These are phyloP conservation scores for Drosophila nasuta DNA, from an alignment of 1,140 invertebrate species.

Conservation along the genomic window DNA sequence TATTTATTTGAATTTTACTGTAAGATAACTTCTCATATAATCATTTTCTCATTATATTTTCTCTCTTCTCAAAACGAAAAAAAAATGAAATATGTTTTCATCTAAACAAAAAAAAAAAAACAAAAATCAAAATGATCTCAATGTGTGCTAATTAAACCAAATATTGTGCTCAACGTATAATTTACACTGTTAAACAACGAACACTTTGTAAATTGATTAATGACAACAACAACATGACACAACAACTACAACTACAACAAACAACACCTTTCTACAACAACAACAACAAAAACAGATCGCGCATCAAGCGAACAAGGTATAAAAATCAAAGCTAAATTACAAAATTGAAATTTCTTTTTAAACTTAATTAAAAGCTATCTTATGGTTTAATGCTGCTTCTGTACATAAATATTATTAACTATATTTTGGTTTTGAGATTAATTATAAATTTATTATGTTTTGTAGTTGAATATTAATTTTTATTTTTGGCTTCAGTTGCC, in stretches of 20 bases:
- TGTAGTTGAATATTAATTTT: constrained; percentile 42
- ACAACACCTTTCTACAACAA: constrained; percentile 57
- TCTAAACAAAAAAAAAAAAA: constrained; percentile 54
- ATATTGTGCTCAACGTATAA: constrained; percentile 55
- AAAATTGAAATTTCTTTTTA: constrained; percentile 54
- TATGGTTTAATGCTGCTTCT: constrained; percentile 62
- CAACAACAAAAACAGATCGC: constrained; percentile 77
- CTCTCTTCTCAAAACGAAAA: constrained; percentile 59
- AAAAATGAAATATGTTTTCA: constrained; percentile 56
- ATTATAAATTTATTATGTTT: constrained; percentile 19
- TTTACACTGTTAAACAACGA: constrained; percentile 57
- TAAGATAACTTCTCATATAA: constrained; percentile 80
- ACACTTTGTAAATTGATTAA: constrained; percentile 74
- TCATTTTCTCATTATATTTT: constrained; percentile 81
- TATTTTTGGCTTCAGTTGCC: constrained; percentile 39
- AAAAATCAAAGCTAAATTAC: constrained; percentile 60
- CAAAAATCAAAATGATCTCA: constrained; percentile 61
- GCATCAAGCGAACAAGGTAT: constrained; percentile 85
- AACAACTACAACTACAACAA: constrained; percentile 66
- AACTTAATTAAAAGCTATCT: constrained; percentile 59
- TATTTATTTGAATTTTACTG: constrained; percentile 53
- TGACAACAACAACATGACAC: constrained; percentile 75
- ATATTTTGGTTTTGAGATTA: constrained; percentile 18
- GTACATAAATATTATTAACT: constrained; percentile 50
- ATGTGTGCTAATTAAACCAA: constrained; percentile 74